Conservation (phyloP, 1,140 invertebrate species). For the Acromyrmex echinatior region DNA sequence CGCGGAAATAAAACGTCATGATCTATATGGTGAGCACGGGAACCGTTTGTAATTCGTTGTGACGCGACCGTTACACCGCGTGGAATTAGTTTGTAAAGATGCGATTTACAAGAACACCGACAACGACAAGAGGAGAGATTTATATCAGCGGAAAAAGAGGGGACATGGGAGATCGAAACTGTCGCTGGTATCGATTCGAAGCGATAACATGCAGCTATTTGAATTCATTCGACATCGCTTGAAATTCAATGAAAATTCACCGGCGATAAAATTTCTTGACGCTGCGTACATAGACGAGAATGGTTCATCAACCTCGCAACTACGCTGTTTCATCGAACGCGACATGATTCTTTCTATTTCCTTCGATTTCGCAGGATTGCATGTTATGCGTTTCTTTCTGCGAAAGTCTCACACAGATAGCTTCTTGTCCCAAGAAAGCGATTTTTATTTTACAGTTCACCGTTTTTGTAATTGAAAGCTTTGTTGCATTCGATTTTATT, state of each 20-base stretch:
- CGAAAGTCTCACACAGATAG: not conserved
- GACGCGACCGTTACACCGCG: conserved; percentile 28
- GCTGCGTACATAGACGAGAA: conserved; percentile 4
- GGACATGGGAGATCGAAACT: conserved; percentile 52
- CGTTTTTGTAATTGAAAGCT: not conserved
- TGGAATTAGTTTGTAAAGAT: conserved; percentile 62
- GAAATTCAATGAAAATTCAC: conserved; percentile 58
- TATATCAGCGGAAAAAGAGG: conserved; percentile 28
- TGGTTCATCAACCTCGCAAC: conserved; percentile 40
- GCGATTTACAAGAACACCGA: conserved; percentile 59
- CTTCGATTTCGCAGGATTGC: not conserved
- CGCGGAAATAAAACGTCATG: conserved; percentile 58
- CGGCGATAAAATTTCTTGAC: conserved; percentile 62
- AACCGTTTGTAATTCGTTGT: conserved; percentile 24
- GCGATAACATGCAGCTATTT: conserved; percentile 57
- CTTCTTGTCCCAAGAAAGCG: not conserved
- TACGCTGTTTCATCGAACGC: not conserved
- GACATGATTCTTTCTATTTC: not conserved
- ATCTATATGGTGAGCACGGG: not conserved
- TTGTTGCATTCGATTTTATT: no score
- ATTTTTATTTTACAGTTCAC: not conserved
- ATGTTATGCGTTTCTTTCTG: not conserved
- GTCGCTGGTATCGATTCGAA: conserved; percentile 65
- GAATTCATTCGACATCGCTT: conserved; percentile 56
- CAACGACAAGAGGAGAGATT: conserved; percentile 45